Evolutionary conservation across 2,888 invertebrate genomes (phyloP), one percentile per base, ranked within the genome.

Genomic region (Eretmocerus hayati): DNA sequence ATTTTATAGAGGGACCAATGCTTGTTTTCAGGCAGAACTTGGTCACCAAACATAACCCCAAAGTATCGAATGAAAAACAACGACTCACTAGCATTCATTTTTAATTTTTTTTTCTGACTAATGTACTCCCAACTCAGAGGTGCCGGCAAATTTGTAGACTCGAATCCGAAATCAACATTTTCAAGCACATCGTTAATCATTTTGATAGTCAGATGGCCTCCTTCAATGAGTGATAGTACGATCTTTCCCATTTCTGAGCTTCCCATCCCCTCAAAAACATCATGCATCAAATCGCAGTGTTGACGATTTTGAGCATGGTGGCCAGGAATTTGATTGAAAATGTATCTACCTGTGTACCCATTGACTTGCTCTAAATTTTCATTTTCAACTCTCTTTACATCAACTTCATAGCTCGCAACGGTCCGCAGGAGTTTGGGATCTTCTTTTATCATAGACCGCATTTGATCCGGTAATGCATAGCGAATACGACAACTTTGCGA

Each of bases 41-140:
- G 40, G 20, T 53, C 42, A 4, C 56, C 53, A 31, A 55, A 33
- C 13, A 57, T 43, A 1, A 57, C n/a, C n/a, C 55, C 50, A 35
- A 58, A 50, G 36, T 55, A 50, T 9, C 45, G 13, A 2, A 49
- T 35, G 19, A 20, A 56, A 50, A 46, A 50, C 31, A 53, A 33
- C 26, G 48, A 42, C 52, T 57, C 57, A 21, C 52, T 47, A 3
- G 54, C 56, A 18, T 57, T 57, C 51, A 56, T 55, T 35, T 48
- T 45, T 23, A 39, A 39, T 39, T 15, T 39, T 15, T 39, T 23
- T 11, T 39, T 39, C 5, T 4, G 5, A 8, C 16, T 23, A 23
- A 39, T 8, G 15, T 39, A 39, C 16, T 39, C 26, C 15, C 13
- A n/a, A 23, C 6, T 23, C 6, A 39, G 23, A 15, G 5, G 11